phyloP scores from a whole-genome alignment of 2,888 invertebrate genomes.

The Harpalus rubripes region DNA sequence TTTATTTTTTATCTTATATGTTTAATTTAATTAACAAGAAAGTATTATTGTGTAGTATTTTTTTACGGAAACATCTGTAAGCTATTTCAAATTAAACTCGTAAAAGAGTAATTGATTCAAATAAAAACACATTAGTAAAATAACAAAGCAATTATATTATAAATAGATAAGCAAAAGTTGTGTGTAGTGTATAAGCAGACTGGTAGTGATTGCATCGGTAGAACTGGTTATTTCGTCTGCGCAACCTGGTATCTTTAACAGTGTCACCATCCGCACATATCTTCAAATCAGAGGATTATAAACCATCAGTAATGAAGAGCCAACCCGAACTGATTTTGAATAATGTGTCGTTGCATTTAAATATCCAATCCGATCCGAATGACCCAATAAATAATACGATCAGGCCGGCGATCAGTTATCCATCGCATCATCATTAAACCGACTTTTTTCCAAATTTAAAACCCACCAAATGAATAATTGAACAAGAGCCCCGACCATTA shows the following conservation, averaged over 20 bases:
- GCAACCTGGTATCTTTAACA: constrained; percentile 32
- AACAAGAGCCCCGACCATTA: constrained; percentile 52
- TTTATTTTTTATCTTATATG: too few species aligned
- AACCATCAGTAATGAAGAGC: constrained; percentile 48
- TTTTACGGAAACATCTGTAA: neutral
- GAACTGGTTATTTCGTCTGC: constrained; percentile 38
- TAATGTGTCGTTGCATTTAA: constrained; percentile 58
- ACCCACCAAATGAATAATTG: constrained; percentile 62
- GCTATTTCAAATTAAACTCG: neutral
- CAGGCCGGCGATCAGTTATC: constrained; percentile 56
- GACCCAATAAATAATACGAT: constrained; percentile 62
- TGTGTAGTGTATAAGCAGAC: constrained; percentile 9
- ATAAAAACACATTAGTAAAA: constrained; percentile 10
- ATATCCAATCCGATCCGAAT: constrained; percentile 55
- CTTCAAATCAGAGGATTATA: constrained; percentile 62
- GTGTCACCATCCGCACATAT: constrained; percentile 57
- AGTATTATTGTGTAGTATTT: too few species aligned
- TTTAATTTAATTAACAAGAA: too few species aligned
- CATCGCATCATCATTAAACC: constrained; percentile 57
- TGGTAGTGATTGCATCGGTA: constrained; percentile 7
- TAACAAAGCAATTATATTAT: constrained; percentile 43
- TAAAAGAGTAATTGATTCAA: neutral
- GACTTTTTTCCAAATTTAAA: constrained; percentile 62
- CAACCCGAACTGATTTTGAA: constrained; percentile 55
- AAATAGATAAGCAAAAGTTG: constrained; percentile 22